Conservation (phyloP, 2,888 invertebrate species). For the Patella ulyssiponensis region DNA sequence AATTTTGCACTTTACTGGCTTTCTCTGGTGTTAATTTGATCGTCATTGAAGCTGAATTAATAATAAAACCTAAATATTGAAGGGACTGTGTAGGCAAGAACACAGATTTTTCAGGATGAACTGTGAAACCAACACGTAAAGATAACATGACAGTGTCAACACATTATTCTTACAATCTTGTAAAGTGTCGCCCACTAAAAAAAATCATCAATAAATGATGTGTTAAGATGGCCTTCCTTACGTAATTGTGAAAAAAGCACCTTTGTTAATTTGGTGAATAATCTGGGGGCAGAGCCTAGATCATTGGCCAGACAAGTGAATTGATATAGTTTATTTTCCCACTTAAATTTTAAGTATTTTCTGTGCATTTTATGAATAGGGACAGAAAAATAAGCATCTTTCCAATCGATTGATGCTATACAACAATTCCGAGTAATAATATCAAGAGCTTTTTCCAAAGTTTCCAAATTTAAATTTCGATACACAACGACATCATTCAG, state of each 20-base stretch:
- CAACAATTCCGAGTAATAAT: conserved; percentile 15
- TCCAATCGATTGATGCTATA: conserved; percentile 25
- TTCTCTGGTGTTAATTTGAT: conserved; percentile 41
- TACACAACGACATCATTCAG: too few relatives aligned
- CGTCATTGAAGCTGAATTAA: conserved; percentile 14
- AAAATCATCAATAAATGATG: conserved; percentile 21
- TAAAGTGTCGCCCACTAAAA: conserved; percentile 28
- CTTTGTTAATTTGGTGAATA: too few relatives aligned
- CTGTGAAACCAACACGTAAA: not conserved
- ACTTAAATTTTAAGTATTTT: conserved; percentile 21
- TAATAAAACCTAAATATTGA: conserved; percentile 15
- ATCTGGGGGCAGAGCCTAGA: not conserved
- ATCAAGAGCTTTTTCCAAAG: not conserved
- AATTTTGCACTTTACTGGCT: conserved; percentile 9
- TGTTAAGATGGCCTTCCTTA: conserved; percentile 13
- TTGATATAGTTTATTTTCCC: not conserved
- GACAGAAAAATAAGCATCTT: conserved; percentile 31
- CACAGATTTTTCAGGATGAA: conserved; percentile 14
- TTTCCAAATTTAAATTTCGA: too few relatives aligned
- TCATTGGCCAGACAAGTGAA: conserved; percentile 11
- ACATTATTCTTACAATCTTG: conserved; percentile 13
- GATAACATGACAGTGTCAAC: not conserved
- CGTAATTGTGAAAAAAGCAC: conserved; percentile 14
- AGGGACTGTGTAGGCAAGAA: not conserved
- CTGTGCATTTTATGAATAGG: conserved; percentile 19